These are phyloP conservation scores for Siphonodentalium dalli DNA, from an alignment of 2,888 invertebrate genomes.

Conservation along the genomic window DNA sequence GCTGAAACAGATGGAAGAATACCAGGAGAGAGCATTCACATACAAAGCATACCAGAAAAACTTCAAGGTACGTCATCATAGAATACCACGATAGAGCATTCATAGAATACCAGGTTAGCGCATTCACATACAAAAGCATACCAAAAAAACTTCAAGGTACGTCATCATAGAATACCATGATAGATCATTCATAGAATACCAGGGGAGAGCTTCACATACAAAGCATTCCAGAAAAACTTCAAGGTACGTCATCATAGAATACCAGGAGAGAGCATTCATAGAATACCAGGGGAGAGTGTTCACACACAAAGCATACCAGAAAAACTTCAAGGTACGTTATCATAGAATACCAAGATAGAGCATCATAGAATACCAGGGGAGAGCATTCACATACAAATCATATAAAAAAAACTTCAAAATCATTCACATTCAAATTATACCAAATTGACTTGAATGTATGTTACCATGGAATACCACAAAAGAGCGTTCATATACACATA, in stretches of 20 bases:
- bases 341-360: background rate
- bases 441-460: background rate
- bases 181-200: constrained; percentile 66
- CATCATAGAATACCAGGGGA: constrained; percentile 69
- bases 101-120: constrained; percentile 72
- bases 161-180: background rate
- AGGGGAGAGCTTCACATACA: constrained; percentile 67
- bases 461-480: too few species aligned
- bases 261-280: too few species aligned
- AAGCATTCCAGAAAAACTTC: background rate
- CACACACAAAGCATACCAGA: constrained; percentile 81
- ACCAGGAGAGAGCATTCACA: constrained; percentile 76
- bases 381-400: too few species aligned
- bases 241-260: too few species aligned
- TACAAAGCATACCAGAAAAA: constrained; percentile 84
- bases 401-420: too few species aligned
- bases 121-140: constrained; percentile 78
- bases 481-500: too few species aligned
- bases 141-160: constrained; percentile 85
- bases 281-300: constrained; percentile 74
- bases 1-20: constrained; percentile 72
- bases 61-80: constrained; percentile 73
- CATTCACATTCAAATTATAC: background rate
- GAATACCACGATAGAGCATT: background rate
- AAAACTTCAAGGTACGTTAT: constrained; percentile 76